Base-by-base conservation (phyloP, 2,888 invertebrate genomes). In the Dryobota labecula region DNA sequence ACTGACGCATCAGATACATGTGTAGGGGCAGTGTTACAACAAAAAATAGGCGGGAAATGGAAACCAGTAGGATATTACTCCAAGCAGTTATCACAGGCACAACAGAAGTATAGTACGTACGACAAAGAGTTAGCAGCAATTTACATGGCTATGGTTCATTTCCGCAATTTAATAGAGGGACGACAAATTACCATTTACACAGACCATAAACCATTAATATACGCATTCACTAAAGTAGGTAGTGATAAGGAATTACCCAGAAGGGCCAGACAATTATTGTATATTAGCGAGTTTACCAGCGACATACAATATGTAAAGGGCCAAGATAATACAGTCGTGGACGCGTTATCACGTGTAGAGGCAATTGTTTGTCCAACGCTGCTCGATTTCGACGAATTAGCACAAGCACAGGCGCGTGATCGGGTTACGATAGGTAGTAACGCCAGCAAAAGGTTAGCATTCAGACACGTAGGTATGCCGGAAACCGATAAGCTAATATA, bases 81-180 rank as follows among this genome's bases (percentile, higher is more conserved):
- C 9, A 45, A 45, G 9, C 45, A 45, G 9, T 45, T 45, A n/a
- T n/a, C n/a, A n/a, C n/a, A n/a, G n/a, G n/a, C n/a, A n/a, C n/a
- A n/a, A n/a, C n/a, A n/a, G n/a, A 56, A 38, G 2, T 56, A 56
- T 38, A 56, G 56, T 6, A 56, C 56, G 36, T 56, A 56, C 2
- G 56, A 56, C 33, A 56, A 36, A 36, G 56, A 56, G 36, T 36
- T 56, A 54, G 20, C 54, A 2, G 38, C 38, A 7, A 57, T 58
- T 41, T 58, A 58, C 60, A 60, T 60, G 60, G 60, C 60, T 3
- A 58, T 43, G 18, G 58, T 58, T 58, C 43, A 58, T 18, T 58
- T 58, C 9, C 43, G 58, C 9, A 58, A 58, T 20, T 20, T 58
- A 4, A 2, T 58, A 58, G 43, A 58, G 20, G 27, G 43, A 3